A percentile compares a stretch with the other conserved stretches of the same genome.
These are phyloP conservation scores for Macropis europaea DNA, from an alignment of 2,888 invertebrate genomes.

Conservation along the genomic window DNA sequence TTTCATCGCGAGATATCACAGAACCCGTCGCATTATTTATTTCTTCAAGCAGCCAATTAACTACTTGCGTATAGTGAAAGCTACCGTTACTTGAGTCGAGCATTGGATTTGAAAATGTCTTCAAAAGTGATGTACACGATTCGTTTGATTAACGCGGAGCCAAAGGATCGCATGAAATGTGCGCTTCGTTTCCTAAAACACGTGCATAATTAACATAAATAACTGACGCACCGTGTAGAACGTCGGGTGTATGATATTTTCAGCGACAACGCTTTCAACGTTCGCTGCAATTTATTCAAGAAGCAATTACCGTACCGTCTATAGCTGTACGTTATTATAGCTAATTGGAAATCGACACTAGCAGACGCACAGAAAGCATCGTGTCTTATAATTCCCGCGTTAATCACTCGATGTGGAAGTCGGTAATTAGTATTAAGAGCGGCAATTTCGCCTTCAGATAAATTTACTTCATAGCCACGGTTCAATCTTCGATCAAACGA, in stretches of 20 bases:
- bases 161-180: not conserved
- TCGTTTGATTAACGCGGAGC: not conserved
- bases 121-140: no score
- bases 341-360: conserved; percentile 64
- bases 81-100: no score
- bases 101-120: no score
- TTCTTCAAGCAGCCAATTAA: no score
- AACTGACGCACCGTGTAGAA: conserved; percentile 28
- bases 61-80: no score
- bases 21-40: no score
- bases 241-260: conserved; percentile 43
- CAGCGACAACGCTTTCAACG: conserved; percentile 50
- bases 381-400: conserved; percentile 53
- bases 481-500: conserved; percentile 42
- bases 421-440: conserved; percentile 57
- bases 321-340: conserved; percentile 55
- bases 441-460: conserved; percentile 39
- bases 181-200: conserved; percentile 26
- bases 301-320: conserved; percentile 49
- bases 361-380: conserved; percentile 51
- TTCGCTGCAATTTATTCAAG: conserved; percentile 55
- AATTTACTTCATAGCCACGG: conserved; percentile 5
- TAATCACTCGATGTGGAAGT: conserved; percentile 57
- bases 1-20: no score
- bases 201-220: conserved; percentile 51